Evolutionary conservation across 2,113 vertebrate genomes (phyloP).

Genomic region (Pithys albifrons): DNA sequence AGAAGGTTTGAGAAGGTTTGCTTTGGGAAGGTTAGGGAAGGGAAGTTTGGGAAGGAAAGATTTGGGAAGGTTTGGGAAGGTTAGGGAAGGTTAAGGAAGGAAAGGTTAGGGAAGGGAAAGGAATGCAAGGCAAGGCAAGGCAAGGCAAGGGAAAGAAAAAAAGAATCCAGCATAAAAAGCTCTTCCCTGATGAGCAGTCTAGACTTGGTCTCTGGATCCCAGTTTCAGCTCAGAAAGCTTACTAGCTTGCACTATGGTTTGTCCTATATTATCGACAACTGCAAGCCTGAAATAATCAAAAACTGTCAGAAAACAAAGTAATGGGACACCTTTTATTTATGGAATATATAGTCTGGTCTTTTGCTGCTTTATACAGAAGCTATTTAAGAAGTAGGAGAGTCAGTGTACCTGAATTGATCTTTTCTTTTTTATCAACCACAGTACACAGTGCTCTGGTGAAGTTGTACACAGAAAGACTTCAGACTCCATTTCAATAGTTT

Average conservation of each 20-base stretch:
- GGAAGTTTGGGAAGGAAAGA: too few species aligned
- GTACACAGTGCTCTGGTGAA: background rate
- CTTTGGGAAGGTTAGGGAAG: too few species aligned
- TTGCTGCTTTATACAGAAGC: background rate
- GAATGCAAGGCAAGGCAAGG: too few species aligned
- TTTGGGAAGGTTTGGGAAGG: too few species aligned
- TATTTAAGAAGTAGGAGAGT: background rate
- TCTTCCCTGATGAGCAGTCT: background rate
- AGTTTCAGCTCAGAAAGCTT: background rate
- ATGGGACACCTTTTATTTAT: rapidly evolving
- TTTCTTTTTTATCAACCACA: background rate
- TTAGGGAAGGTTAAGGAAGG: too few species aligned
- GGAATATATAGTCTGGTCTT: background rate
- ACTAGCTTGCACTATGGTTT: background rate
- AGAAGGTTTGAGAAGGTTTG: too few species aligned
- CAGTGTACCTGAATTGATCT: background rate
- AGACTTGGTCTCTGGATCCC: background rate
- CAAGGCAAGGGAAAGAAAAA: background rate
- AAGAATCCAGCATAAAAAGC: background rate
- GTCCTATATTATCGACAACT: background rate
- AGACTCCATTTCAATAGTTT: background rate
- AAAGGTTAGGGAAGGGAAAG: too few species aligned
- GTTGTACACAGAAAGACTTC: background rate
- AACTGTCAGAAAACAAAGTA: background rate
- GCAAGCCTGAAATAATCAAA: background rate